A percentile compares a stretch with the other conserved stretches of the same genome.
Conservation (phyloP, 2,888 invertebrate genomes). For the Chloroclysta siterata region DNA sequence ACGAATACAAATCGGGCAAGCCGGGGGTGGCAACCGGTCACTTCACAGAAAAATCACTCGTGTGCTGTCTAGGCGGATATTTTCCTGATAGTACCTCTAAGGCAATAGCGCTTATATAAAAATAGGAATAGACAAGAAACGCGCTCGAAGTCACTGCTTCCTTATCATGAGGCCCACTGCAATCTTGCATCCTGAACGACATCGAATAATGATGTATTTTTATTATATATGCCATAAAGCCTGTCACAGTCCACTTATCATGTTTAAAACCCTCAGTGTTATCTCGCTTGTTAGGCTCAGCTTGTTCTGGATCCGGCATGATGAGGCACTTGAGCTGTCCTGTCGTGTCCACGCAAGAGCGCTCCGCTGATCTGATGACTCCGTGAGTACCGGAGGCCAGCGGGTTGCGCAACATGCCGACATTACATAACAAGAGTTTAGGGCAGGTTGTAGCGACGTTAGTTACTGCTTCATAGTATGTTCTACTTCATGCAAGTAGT, state of each 20-base stretch:
- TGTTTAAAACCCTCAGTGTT: neutral
- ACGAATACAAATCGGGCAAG: too few relatives aligned
- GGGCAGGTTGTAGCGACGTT: slow-evolving; percentile 18
- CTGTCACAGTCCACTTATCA: neutral
- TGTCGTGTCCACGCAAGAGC: neutral
- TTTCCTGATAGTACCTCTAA: neutral
- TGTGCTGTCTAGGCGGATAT: too few relatives aligned
- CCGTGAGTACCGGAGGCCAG: slow-evolving; percentile 23
- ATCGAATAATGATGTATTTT: neutral
- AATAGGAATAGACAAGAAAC: neutral
- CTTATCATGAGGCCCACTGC: neutral
- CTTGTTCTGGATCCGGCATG: neutral
- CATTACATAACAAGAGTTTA: slow-evolving; percentile 44
- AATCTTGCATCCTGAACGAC: neutral
- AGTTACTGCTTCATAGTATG: neutral
- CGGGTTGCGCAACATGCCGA: slow-evolving; percentile 47
- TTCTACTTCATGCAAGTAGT: neutral
- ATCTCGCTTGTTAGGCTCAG: neutral
- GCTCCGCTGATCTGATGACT: slow-evolving; percentile 20
- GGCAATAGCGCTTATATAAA: neutral
- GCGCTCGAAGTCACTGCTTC: neutral
- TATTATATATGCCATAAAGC: too few relatives aligned
- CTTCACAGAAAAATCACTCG: too few relatives aligned
- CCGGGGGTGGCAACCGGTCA: too few relatives aligned
- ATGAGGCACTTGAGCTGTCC: slow-evolving; percentile 6